Conservation (phyloP, 2,113 vertebrate genomes). For the Brachyhypopomus occidentalis region DNA sequence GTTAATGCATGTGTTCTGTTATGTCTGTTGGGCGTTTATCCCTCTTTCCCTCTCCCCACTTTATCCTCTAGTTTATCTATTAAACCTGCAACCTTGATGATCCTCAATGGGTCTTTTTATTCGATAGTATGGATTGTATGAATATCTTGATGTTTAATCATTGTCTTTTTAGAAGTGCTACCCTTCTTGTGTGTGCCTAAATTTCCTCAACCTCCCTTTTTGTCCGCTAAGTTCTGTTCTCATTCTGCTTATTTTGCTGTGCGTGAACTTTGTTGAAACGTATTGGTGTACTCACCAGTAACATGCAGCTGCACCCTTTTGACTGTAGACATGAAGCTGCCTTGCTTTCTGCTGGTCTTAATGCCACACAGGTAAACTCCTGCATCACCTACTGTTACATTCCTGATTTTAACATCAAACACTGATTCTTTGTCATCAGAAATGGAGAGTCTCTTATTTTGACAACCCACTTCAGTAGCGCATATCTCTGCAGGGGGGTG, state of each 20-base stretch:
- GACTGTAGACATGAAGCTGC: background rate
- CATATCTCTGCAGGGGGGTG: background rate
- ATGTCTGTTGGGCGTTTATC: too few relatives aligned
- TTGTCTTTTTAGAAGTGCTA: too few relatives aligned
- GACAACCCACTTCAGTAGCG: background rate
- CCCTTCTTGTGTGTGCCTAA: too few relatives aligned
- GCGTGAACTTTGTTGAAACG: background rate
- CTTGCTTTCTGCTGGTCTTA: accelerated
- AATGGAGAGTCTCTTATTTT: background rate
- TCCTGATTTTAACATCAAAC: conserved; percentile 6
- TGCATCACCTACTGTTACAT: conserved; percentile 3
- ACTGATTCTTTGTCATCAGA: background rate
- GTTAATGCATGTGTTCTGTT: too few relatives aligned
- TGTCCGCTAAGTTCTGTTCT: background rate
- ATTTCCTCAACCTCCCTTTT: background rate
- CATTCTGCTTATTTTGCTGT: too few relatives aligned
- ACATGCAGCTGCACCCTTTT: conserved; percentile 5
- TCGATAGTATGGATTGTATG: too few relatives aligned
- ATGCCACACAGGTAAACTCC: conserved; percentile 19
- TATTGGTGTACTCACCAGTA: background rate
- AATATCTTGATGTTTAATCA: too few relatives aligned
- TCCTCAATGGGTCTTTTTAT: too few relatives aligned
- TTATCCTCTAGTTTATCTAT: too few relatives aligned
- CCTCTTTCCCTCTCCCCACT: too few relatives aligned
- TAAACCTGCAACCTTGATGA: too few relatives aligned